phyloP scores from a whole-genome alignment of 2,113 vertebrate species.

The Hydrolagus affinis region DNA sequence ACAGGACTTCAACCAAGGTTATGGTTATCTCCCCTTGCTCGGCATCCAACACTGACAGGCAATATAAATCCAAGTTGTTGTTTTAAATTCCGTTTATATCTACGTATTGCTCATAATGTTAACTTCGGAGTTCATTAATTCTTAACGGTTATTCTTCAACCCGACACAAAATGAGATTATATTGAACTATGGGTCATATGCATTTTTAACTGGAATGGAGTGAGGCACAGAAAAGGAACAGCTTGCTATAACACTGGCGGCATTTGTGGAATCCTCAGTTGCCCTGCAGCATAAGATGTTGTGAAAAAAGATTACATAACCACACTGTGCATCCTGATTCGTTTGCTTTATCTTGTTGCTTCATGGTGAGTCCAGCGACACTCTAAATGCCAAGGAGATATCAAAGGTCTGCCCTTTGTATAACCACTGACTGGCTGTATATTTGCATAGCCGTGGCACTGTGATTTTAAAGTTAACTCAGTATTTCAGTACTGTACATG shows the following conservation, averaged over 20 bases:
- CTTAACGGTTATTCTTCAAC: not conserved
- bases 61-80: too few species aligned
- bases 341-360: too few species aligned
- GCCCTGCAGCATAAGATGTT: not conserved
- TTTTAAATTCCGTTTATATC: not conserved
- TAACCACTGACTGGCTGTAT: not conserved
- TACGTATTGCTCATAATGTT: not conserved
- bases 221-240: too few species aligned
- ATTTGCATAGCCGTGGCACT: not conserved
- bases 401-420: not conserved
- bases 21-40: too few species aligned
- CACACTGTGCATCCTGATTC: not conserved
- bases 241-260: not conserved
- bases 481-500: not conserved
- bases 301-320: not conserved
- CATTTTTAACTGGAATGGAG: not conserved
- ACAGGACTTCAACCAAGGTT: too few species aligned
- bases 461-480: not conserved
- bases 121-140: not conserved
- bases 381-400: not conserved
- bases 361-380: too few species aligned
- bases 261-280: not conserved
- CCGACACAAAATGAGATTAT: not conserved
- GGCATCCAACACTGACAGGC: too few species aligned
- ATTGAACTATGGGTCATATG: not conserved